These are phyloP conservation scores for Anas flavirostris DNA, from an alignment of 2,797 vertebrate genomes.

Conservation along the genomic window DNA sequence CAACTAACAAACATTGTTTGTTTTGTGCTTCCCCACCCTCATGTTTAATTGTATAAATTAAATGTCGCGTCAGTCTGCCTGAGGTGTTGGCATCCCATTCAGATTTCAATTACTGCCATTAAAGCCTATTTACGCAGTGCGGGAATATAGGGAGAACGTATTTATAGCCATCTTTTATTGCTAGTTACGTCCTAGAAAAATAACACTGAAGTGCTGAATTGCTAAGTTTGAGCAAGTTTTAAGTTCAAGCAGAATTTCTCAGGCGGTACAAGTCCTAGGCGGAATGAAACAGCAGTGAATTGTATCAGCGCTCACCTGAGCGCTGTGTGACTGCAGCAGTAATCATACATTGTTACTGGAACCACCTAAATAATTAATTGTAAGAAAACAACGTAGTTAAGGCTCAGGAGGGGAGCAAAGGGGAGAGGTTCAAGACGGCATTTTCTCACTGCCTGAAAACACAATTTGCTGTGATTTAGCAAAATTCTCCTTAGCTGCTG, in stretches of 20 bases:
- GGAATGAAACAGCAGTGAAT: constrained; percentile 64
- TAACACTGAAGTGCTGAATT: constrained; percentile 63
- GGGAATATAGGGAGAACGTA: constrained; percentile 53
- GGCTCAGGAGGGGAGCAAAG: constrained; percentile 54
- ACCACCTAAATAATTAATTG: constrained; percentile 73
- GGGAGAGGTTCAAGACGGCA: constrained; percentile 52
- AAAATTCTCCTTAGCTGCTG: constrained; percentile 50
- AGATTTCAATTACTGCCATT: constrained; percentile 68
- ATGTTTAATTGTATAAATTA: constrained; percentile 64
- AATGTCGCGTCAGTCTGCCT: constrained; percentile 70
- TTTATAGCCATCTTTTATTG: constrained; percentile 71
- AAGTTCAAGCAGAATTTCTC: constrained; percentile 56
- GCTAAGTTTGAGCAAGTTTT: constrained; percentile 60
- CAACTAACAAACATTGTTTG: constrained; percentile 46
- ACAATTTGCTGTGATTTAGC: constrained; percentile 11
- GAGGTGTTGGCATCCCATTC: constrained; percentile 71
- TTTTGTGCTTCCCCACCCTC: constrained; percentile 61
- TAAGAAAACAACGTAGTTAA: constrained; percentile 71
- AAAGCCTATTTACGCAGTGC: constrained; percentile 63
- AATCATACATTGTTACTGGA: constrained; percentile 75
- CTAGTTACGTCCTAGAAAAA: constrained; percentile 65
- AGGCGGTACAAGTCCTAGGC: constrained; percentile 55
- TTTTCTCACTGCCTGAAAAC: constrained; percentile 64
- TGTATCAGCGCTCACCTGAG: constrained; percentile 59
- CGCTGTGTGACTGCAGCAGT: constrained; percentile 71